These are phyloP conservation scores for Caenorhabditis sp. DNA, from an alignment of 2,888 invertebrate genomes.

Conservation along the genomic window DNA sequence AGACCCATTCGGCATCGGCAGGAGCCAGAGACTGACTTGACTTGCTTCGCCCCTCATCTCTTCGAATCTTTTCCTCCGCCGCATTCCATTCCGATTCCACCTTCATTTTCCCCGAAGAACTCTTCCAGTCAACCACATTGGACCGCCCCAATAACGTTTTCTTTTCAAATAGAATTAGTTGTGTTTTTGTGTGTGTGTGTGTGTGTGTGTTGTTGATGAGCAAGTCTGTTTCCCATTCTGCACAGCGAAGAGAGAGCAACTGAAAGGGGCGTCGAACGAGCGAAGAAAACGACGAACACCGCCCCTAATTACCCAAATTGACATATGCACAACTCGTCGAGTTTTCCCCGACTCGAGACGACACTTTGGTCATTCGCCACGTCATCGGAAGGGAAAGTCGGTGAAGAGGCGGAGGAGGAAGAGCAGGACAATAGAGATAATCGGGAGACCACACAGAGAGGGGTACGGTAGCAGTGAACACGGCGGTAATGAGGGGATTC, in stretches of 20 bases:
- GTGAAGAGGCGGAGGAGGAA: neutral
- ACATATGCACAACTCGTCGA: conserved; percentile 46
- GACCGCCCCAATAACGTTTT: conserved; percentile 33
- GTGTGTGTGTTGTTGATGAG: conserved; percentile 31
- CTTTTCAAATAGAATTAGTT: conserved; percentile 48
- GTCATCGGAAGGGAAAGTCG: conserved; percentile 16
- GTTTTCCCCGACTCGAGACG: neutral
- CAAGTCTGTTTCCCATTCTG: neutral
- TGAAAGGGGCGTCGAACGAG: conserved; percentile 42
- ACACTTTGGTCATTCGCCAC: conserved; percentile 25
- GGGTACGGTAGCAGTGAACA: neutral
- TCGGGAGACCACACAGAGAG: neutral
- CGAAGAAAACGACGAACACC: conserved; percentile 42
- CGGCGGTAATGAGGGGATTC: neutral
- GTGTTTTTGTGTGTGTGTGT: too few species aligned
- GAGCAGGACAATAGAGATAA: neutral
- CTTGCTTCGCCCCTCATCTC: neutral
- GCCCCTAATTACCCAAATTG: conserved; percentile 61
- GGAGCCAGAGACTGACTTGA: too few species aligned
- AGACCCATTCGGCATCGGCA: conserved; percentile 14
- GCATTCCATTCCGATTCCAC: neutral
- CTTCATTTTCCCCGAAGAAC: neutral
- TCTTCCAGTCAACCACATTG: too few species aligned
- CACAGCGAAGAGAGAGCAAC: conserved; percentile 1
- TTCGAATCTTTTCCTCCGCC: neutral